Conservation (phyloP, 92 coral and sea anemone genomes). For the Metridium senile region DNA sequence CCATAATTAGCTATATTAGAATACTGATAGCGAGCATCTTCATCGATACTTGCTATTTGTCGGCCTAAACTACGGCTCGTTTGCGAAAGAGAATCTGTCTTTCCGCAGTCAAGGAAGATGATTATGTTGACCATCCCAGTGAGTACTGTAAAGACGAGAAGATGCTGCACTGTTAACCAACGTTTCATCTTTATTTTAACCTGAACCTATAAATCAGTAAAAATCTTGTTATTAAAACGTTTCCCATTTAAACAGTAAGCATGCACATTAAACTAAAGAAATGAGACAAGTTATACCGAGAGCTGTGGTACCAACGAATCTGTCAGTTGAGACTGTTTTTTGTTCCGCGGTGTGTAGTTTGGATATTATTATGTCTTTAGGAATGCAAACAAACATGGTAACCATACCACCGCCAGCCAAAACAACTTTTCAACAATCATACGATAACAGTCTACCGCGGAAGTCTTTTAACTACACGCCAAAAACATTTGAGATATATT, state of each 20-base stretch:
- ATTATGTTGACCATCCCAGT: slow-evolving; percentile 62
- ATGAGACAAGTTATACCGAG: too few relatives aligned
- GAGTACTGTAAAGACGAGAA: slow-evolving; percentile 50
- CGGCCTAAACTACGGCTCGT: slow-evolving; percentile 54
- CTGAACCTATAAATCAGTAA: slow-evolving; percentile 4
- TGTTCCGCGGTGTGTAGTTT: background rate
- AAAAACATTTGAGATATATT: background rate
- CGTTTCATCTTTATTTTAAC: background rate
- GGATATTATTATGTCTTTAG: background rate
- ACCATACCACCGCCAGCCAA: background rate
- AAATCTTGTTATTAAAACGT: background rate
- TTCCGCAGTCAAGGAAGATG: slow-evolving; percentile 42
- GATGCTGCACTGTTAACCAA: slow-evolving; percentile 13
- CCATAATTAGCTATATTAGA: slow-evolving; percentile 40
- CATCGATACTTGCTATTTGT: slow-evolving; percentile 82
- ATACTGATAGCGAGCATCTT: background rate
- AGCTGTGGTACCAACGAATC: too few relatives aligned
- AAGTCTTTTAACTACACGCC: background rate
- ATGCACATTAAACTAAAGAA: too few relatives aligned
- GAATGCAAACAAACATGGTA: slow-evolving; percentile 6
- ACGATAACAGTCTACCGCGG: background rate
- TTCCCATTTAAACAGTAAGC: too few relatives aligned
- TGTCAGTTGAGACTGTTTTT: too few relatives aligned
- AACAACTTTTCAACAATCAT: background rate
- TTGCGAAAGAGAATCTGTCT: slow-evolving; percentile 19